Evolutionary conservation across 2,113 vertebrate species (phyloP).

Genomic region (Callionymus lyra): DNA sequence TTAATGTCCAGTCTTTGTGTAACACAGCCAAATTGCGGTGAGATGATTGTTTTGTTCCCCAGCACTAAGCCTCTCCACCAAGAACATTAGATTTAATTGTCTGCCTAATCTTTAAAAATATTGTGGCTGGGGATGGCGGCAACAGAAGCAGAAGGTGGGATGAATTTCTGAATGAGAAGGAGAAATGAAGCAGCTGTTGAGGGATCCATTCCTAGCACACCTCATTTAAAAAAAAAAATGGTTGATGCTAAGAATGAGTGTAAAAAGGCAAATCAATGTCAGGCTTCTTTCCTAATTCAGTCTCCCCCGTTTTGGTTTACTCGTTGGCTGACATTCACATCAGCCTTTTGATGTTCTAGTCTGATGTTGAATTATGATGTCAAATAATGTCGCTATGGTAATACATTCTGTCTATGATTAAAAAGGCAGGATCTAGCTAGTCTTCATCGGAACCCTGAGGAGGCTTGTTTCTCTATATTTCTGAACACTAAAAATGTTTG

Average conservation of each 20-base stretch:
- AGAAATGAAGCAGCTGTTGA: conserved; percentile 50
- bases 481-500: no score
- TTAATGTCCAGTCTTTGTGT: conserved; percentile 29
- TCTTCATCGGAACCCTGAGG: no score
- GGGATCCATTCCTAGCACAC: conserved; percentile 49
- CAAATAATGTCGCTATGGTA: conserved; percentile 40
- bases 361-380: conserved; percentile 37
- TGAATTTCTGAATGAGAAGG: conserved; percentile 12
- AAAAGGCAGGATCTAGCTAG: conserved; percentile 1
- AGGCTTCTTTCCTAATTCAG: conserved; percentile 13
- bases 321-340: conserved; percentile 17
- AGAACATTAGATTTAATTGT: conserved; percentile 52
- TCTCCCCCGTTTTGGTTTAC: conserved; percentile 8
- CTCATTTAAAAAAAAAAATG: conserved; percentile 58
- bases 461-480: no score
- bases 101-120: conserved; percentile 53
- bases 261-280: conserved; percentile 28
- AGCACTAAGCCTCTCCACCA: conserved; percentile 23
- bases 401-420: conserved; percentile 19
- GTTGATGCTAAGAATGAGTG: conserved; percentile 13
- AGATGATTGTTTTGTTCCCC: conserved; percentile 39
- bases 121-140: conserved; percentile 32
- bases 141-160: conserved; percentile 29
- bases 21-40: conserved; percentile 18
- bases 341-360: conserved; percentile 14